Percentiles rank a stretch among this genome's conserved stretches.
Conservation (phyloP, 2,797 vertebrate species). For the Rhabdomys pumilio region DNA sequence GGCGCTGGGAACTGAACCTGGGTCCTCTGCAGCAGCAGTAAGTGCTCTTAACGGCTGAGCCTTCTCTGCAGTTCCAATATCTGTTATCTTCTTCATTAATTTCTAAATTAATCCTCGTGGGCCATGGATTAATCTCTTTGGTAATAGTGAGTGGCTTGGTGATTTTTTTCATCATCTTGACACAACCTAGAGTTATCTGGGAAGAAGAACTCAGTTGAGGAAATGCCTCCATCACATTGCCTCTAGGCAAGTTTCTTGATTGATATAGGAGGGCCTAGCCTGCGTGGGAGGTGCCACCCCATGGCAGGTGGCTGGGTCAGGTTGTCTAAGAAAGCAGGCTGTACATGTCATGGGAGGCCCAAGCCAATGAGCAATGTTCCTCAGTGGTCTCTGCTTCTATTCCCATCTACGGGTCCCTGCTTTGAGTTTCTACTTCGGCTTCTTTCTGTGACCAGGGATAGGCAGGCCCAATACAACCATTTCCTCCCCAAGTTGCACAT, state of each 20-base stretch:
- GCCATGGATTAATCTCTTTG: background rate
- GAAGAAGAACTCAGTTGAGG: background rate
- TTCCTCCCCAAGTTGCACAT: background rate
- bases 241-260: background rate
- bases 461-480: background rate
- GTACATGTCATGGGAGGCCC: background rate
- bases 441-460: background rate
- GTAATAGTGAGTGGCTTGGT: background rate
- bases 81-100: background rate
- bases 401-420: background rate
- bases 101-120: background rate
- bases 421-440: background rate
- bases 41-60: background rate
- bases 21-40: background rate
- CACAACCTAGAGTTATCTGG: background rate
- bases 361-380: background rate
- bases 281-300: background rate
- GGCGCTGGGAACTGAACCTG: no score
- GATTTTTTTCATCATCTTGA: background rate
- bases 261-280: background rate
- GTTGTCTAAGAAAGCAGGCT: background rate
- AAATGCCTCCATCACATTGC: background rate
- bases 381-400: background rate
- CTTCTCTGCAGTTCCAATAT: background rate
- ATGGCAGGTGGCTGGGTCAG: background rate